Evolutionary conservation across 2,797 vertebrate species (phyloP).

Genomic region (Sphenodon punctatus): DNA sequence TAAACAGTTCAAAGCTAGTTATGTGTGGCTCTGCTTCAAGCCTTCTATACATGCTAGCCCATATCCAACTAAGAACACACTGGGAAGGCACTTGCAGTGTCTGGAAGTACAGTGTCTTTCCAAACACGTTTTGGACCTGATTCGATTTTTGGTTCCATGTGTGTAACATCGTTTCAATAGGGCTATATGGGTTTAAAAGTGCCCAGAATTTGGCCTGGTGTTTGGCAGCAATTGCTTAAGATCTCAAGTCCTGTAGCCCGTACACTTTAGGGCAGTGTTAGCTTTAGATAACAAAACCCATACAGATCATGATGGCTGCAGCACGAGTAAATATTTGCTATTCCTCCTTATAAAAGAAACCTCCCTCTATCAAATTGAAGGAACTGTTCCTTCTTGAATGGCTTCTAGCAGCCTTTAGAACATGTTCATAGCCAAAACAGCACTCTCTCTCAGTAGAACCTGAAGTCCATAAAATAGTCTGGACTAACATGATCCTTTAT

Average conservation of each 20-base stretch:
- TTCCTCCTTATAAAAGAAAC: background rate
- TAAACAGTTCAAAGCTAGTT: too few species aligned
- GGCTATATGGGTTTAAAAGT: background rate
- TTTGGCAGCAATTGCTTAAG: background rate
- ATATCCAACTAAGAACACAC: too few species aligned
- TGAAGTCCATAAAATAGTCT: rapidly evolving
- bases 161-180: background rate
- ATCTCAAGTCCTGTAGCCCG: background rate
- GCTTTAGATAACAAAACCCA: constrained; percentile 26
- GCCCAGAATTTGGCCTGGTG: background rate
- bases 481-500: too few species aligned
- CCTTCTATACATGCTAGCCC: too few species aligned
- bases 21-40: too few species aligned
- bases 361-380: background rate
- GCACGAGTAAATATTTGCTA: constrained; percentile 22
- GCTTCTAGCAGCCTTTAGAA: constrained; percentile 7
- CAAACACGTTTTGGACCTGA: background rate
- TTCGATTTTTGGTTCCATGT: background rate
- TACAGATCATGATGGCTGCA: background rate
- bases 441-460: background rate
- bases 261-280: background rate
- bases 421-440: background rate
- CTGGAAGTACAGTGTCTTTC: too few species aligned
- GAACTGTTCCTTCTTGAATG: background rate
- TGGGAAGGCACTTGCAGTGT: too few species aligned